Base-by-base conservation (phyloP, 2,888 invertebrate genomes). In the Listrodromus nycthemerus region DNA sequence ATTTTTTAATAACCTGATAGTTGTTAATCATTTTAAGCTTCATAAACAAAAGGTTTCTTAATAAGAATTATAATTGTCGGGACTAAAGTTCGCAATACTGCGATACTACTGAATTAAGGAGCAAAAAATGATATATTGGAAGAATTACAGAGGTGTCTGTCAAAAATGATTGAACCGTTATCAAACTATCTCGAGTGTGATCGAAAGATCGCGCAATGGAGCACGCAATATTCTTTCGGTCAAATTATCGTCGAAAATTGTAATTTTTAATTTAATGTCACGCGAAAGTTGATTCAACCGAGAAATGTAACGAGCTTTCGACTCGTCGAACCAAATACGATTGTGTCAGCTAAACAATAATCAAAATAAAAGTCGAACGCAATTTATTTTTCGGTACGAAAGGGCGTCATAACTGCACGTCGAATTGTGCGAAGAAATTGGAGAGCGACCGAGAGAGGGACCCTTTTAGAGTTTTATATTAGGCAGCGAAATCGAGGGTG, bases 401-500 rank as follows among this genome's bases (percentile, higher is more conserved):
- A 66, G 37, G 33, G 41, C 30, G 50, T 80, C 61, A 71, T 63
- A 61, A 80, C 58, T 73, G 76, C 61, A 45, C 76, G 61, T 61
- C 83, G 80, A 83, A 83, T 76, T 50, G 73, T 52, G 50, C 50
- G 30, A 66, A 61, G 71, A 76, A 67, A 80, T 83, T 76, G 50
- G 33, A 76, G 66, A 80, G 76, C 71, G 30, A 8, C 30, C 21
- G n/a, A 24, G 33, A 24, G 19, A 48, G 69, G 27, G 65, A 33
- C n/a, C 52, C 52, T 65, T 74, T 76, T 71, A 73, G 24, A 61
- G 63, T 63, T 73, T 83, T 80, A 77, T 77, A 80, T 77, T 71
- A 73, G 80, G 80, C 63, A 67, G 67, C 80, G 71, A 83, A 80
- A 76, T 83, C 80, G 71, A 73, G 80, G 83, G 80, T 80, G 76